Conservation (phyloP, 2,113 vertebrate genomes). For the Phaethon lepturus region DNA sequence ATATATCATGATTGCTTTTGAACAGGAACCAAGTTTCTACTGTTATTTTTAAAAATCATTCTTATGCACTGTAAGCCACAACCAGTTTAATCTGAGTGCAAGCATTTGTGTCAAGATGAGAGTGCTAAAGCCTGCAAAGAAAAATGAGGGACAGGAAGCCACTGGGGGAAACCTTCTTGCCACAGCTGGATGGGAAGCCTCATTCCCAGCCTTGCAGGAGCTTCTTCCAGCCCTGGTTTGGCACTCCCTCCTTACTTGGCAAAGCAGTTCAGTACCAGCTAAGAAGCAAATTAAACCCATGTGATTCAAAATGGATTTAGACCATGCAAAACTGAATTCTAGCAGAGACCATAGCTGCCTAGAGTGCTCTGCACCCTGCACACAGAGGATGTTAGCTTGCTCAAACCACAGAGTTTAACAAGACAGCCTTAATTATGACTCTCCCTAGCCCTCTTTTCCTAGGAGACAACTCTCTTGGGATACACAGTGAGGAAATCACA, state of each 20-base stretch:
- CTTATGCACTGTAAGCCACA: neutral
- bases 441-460: neutral
- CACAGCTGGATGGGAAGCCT: fast-evolving
- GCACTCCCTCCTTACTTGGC: neutral
- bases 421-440: neutral
- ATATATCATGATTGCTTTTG: neutral
- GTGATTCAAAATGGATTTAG: neutral
- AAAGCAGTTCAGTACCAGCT: neutral
- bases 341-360: neutral
- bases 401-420: neutral
- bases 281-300: neutral
- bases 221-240: neutral
- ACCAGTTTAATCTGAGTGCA: neutral
- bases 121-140: neutral
- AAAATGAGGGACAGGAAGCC: neutral
- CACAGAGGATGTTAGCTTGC: neutral
- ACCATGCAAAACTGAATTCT: neutral
- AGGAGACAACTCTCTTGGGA: neutral
- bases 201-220: neutral
- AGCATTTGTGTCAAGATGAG: neutral
- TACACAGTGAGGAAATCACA: neutral
- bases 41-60: neutral
- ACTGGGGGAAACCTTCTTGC: neutral
- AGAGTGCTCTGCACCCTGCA: neutral
- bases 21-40: neutral